Conservation (phyloP, 1,140 invertebrate species). For the Charaxes varanes region DNA sequence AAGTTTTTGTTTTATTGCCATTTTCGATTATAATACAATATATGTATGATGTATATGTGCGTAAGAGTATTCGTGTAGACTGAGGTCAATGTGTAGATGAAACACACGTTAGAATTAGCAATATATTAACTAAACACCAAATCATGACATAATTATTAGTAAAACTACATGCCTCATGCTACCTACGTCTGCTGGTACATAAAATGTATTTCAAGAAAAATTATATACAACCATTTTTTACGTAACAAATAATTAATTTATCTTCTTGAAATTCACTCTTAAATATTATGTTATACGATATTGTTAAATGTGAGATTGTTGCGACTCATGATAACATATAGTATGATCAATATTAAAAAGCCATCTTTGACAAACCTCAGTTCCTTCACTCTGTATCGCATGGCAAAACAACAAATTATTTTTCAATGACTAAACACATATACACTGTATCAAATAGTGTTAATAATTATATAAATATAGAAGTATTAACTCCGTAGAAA, state of each 20-base stretch:
- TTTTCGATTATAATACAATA: background rate
- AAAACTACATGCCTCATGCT: slow-evolving; percentile 43
- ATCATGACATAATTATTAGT: slow-evolving; percentile 17
- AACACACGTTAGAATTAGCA: slow-evolving; percentile 10
- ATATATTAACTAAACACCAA: slow-evolving; percentile 21
- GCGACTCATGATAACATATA: slow-evolving; percentile 27
- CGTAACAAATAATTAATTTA: background rate
- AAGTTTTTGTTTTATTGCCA: background rate
- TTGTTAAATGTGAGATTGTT: slow-evolving; percentile 9
- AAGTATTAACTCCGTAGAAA: slow-evolving; percentile 19
- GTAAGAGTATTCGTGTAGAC: slow-evolving; percentile 1
- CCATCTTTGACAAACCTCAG: slow-evolving; percentile 79
- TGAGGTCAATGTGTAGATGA: slow-evolving; percentile 3
- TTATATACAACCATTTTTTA: background rate
- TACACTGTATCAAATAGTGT: slow-evolving; percentile 24
- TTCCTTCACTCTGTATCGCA: slow-evolving; percentile 79
- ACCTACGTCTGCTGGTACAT: slow-evolving; percentile 16
- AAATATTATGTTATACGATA: slow-evolving; percentile 6
- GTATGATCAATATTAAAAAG: slow-evolving; percentile 27
- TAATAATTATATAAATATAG: slow-evolving; percentile 22
- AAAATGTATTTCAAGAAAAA: slow-evolving; percentile 38
- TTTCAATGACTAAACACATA: slow-evolving; percentile 46
- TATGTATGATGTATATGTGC: too few species aligned
- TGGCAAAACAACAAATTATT: slow-evolving; percentile 60
- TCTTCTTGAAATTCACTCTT: slow-evolving; percentile 25